Evolutionary conservation across 2,113 vertebrate genomes (phyloP).

Genomic region (Cavia aperea): DNA sequence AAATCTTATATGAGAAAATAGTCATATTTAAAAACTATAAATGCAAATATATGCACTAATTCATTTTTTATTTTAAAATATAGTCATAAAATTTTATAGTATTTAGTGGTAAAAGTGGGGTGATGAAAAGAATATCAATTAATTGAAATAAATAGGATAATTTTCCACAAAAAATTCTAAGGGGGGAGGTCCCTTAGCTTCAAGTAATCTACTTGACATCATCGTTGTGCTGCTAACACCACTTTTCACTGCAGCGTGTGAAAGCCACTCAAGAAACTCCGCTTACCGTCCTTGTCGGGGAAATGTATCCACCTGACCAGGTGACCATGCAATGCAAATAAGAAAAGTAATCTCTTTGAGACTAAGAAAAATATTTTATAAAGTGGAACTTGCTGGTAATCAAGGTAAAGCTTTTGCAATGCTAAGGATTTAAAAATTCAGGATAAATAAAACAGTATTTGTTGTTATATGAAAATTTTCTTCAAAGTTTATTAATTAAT

Average conservation of each 20-base stretch:
- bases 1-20: not conserved
- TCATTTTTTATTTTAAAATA: not conserved
- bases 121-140: not conserved
- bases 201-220: not conserved
- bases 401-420: not conserved
- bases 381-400: not conserved
- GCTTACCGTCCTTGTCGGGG: not conserved
- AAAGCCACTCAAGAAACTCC: not conserved
- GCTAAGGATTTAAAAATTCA: not conserved
- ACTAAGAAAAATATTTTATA: not conserved
- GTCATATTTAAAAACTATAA: not conserved
- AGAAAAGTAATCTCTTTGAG: not conserved
- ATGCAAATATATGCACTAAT: not conserved
- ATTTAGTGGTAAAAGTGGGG: not conserved
- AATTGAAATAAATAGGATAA: not conserved
- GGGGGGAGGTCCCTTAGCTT: not conserved
- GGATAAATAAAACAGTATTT: not conserved
- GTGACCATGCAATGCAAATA: not conserved
- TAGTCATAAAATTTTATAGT: not conserved
- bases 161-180: not conserved
- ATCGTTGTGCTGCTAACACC: not conserved
- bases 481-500: not conserved
- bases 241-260: not conserved
- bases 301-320: not conserved
- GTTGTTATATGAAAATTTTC: not conserved